Conservation (phyloP, 2,888 invertebrate genomes). For the Trissolcus japonicus region DNA sequence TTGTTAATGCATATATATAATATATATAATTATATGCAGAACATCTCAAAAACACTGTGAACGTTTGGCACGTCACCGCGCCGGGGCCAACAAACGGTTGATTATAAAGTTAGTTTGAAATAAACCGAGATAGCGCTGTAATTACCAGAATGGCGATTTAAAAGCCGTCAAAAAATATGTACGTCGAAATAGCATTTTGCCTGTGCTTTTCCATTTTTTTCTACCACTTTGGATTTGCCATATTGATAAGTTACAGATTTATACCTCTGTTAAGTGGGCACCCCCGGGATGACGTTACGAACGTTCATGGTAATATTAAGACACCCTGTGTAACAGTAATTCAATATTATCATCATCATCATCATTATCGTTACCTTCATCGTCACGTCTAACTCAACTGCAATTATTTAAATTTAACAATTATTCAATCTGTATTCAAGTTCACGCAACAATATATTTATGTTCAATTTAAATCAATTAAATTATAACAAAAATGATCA, state of each 20-base stretch:
- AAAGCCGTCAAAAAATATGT: constrained; percentile 45
- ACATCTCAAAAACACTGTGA: constrained; percentile 32
- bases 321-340: constrained; percentile 73
- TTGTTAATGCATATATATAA: constrained; percentile 49
- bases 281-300: constrained; percentile 19
- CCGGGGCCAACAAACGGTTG: neutral
- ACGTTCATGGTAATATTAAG: constrained; percentile 45
- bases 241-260: constrained; percentile 50
- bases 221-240: constrained; percentile 41
- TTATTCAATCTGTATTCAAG: neutral
- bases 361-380: constrained; percentile 54
- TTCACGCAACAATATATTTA: neutral
- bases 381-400: constrained; percentile 13
- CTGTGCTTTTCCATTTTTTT: constrained; percentile 36
- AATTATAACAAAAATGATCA: too few species aligned
- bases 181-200: constrained; percentile 38
- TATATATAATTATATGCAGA: constrained; percentile 57
- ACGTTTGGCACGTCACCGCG: constrained; percentile 5
- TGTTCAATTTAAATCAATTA: too few species aligned
- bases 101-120: constrained; percentile 9
- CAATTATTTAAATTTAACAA: constrained; percentile 69
- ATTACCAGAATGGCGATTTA: constrained; percentile 48
- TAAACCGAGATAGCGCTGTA: constrained; percentile 30
- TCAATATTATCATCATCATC: constrained; percentile 73
- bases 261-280: constrained; percentile 4